Evolutionary conservation across 2,888 invertebrate species (phyloP), one percentile per base, ranked within the genome.

Genomic region (Rhyacophila evoluta): DNA sequence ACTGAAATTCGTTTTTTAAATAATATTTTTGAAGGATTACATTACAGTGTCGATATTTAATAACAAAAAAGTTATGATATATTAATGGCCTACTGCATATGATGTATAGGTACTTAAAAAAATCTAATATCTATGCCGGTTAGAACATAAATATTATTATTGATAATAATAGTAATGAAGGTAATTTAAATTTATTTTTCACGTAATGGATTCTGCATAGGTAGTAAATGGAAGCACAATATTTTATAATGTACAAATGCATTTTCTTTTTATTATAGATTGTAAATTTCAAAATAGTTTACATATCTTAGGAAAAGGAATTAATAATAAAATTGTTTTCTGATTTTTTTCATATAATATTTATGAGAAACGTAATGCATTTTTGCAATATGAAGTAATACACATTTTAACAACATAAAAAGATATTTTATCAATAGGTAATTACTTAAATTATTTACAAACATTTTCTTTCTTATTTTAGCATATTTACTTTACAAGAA

Each of bases 171-270:
- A n/a, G n/a, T n/a, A n/a, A n/a, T n/a, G n/a, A n/a, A n/a, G n/a
- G n/a, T n/a, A n/a, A n/a, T 19, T n/a, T 55, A 19, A 19, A 25
- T 55, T 55, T 10, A 25, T 8, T 19, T 55, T 55, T 55, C 25
- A 15, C 19, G 8, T 2, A 55, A 19, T 2, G 55, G 55, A 19
- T 8, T 10, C 55, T 55, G 55, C 55, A 55, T 19, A n/a, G n/a
- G n/a, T n/a, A 55, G 55, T 55, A 55, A 55, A 19, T 55, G 55
- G 55, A 55, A 55, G 55, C 55, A 55, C 55, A 55, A 55, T 55
- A 55, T 55, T 55, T 55, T 55, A 55, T 55, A 55, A 55, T 55
- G 19, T 55, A 55, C 55, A 41, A 41, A 55, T 19, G 25, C 55
- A 19, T 55, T 55, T 55, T 19, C 19, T 55, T 55, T 55, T 55